Evolutionary conservation across 1,140 invertebrate species (phyloP).

Genomic region (Acromyrmex heyeri): DNA sequence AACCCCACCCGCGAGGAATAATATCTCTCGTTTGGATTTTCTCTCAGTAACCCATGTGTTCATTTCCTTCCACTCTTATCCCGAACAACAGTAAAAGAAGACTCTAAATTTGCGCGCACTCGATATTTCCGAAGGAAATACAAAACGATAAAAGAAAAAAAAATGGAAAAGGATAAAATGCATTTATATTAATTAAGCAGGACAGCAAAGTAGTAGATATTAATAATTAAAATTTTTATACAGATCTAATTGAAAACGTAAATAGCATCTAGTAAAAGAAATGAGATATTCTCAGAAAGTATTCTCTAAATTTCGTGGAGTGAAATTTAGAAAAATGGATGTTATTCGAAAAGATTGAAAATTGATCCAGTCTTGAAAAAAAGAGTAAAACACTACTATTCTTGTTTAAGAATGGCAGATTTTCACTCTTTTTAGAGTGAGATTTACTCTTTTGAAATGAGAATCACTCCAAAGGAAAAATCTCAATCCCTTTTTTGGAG

Average conservation of each 20-base stretch:
- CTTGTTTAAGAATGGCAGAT: no score
- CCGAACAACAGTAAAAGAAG: constrained; percentile 63
- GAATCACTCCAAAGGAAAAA: no score
- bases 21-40: constrained; percentile 25
- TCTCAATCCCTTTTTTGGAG: no score
- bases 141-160: constrained; percentile 10
- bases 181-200: not conserved
- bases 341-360: no score
- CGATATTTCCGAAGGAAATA: not conserved
- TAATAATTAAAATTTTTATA: not conserved
- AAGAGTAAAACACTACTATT: no score
- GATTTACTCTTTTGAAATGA: no score
- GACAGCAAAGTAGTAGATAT: not conserved
- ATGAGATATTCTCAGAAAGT: not conserved
- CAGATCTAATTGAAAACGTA: not conserved
- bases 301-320: no score
- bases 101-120: constrained; percentile 66
- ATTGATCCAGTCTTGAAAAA: no score
- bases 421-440: no score
- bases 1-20: not conserved
- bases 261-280: not conserved
- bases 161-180: not conserved
- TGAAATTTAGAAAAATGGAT: no score
- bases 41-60: constrained; percentile 38
- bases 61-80: constrained; percentile 59